Conservation (phyloP, 2,113 vertebrate species). For the Melanotaenia duboulayi region DNA sequence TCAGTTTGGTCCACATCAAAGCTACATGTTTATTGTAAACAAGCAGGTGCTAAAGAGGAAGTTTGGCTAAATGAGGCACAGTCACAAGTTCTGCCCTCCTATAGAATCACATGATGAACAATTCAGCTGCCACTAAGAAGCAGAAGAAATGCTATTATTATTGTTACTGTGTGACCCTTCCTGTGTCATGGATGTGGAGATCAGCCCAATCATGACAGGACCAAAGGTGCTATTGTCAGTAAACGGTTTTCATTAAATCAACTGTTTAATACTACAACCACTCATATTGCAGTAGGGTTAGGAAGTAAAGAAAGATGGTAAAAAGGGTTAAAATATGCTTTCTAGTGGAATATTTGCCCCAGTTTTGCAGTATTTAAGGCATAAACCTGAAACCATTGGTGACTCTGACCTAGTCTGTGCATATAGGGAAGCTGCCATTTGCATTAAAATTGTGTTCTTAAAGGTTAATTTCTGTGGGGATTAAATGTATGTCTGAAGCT, state of each 20-base stretch:
- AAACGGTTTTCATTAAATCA: too few species aligned
- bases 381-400: not conserved
- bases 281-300: not conserved
- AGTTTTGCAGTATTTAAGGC: not conserved
- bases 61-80: not conserved
- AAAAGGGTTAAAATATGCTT: too few species aligned
- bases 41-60: constrained; percentile 51
- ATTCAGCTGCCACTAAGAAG: not conserved
- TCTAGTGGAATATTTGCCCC: not conserved
- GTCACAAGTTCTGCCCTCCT: constrained; percentile 4
- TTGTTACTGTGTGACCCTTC: not conserved
- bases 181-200: not conserved
- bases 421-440: not conserved
- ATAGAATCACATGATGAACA: not conserved
- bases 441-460: not conserved
- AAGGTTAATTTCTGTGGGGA: not conserved
- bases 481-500: constrained; percentile 2
- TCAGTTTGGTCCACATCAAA: not conserved
- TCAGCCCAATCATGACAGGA: too few species aligned
- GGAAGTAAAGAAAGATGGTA: too few species aligned
- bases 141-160: not conserved
- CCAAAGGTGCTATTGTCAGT: not conserved
- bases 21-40: not conserved
- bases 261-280: not conserved
- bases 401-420: not conserved